Evolutionary conservation across 2,888 invertebrate genomes (phyloP).

Genomic region (Drosophila eohydei): DNA sequence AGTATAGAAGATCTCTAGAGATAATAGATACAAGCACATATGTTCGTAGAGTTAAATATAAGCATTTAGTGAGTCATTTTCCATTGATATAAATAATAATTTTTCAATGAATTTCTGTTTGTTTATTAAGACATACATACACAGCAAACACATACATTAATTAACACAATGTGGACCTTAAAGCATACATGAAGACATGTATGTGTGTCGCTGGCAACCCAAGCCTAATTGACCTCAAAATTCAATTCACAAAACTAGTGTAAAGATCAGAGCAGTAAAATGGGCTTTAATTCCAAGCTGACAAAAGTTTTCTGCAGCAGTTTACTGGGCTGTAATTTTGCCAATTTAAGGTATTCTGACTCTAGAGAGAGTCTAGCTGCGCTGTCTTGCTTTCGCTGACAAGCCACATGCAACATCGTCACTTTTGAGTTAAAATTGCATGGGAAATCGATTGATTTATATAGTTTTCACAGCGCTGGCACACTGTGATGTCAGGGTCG

Average conservation of each 20-base stretch:
- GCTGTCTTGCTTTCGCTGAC: too few relatives aligned
- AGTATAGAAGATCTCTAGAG: too few relatives aligned
- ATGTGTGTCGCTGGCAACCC: neutral
- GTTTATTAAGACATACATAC: constrained; percentile 6
- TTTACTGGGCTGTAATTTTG: constrained; percentile 33
- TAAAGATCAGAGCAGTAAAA: constrained; percentile 21
- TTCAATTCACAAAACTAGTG: constrained; percentile 25
- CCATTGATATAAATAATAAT: constrained; percentile 14
- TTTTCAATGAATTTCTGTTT: constrained; percentile 18
- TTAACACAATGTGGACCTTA: constrained; percentile 7
- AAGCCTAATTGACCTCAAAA: constrained; percentile 35
- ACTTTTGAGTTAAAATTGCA: constrained; percentile 45
- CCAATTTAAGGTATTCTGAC: constrained; percentile 1
- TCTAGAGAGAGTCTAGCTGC: too few relatives aligned
- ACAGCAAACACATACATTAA: constrained; percentile 4
- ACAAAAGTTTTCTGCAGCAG: constrained; percentile 21
- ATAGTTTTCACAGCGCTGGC: constrained; percentile 13
- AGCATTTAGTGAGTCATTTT: constrained; percentile 22
- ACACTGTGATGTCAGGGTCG: constrained; percentile 25
- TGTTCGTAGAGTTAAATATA: neutral
- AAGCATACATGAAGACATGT: neutral
- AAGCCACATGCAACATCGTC: too few relatives aligned
- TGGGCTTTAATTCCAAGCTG: neutral
- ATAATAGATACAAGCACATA: neutral
- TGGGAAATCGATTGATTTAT: constrained; percentile 66